Evolutionary conservation across 2,797 vertebrate species (phyloP).

Genomic region (Bradypodion ventrale): DNA sequence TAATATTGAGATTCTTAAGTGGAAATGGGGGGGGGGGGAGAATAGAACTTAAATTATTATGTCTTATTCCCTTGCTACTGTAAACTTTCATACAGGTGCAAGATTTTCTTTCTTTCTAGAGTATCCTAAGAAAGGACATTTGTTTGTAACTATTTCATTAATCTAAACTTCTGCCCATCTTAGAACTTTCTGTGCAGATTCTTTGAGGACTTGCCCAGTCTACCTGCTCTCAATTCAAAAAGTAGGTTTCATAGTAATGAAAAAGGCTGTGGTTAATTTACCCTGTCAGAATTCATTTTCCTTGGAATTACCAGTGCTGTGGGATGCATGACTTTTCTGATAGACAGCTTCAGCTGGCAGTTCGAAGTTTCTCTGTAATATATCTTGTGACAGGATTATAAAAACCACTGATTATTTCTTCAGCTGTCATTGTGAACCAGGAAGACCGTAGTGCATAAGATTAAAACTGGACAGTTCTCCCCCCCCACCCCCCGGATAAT

Average conservation of each 20-base stretch:
- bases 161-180: neutral
- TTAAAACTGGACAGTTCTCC: constrained; percentile 21
- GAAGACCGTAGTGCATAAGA: neutral
- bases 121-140: neutral
- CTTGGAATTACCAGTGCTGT: constrained; percentile 11
- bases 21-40: neutral
- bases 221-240: neutral
- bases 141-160: neutral
- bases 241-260: neutral
- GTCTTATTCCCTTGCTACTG: no score
- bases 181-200: neutral
- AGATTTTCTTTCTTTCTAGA: neutral
- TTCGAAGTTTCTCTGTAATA: constrained; percentile 28
- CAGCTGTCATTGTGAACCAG: constrained; percentile 28
- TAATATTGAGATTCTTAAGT: neutral
- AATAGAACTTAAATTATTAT: neutral
- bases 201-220: neutral
- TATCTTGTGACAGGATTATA: constrained; percentile 30
- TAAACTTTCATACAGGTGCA: neutral
- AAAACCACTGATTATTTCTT: constrained; percentile 31
- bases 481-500: neutral
- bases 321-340: constrained; percentile 7
- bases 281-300: neutral
- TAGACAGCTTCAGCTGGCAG: constrained; percentile 31
- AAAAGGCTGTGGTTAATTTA: neutral